Evolutionary conservation across 1,140 invertebrate species (phyloP), one percentile per base, ranked within the genome.

Genomic region (Cryptotermes secundus): DNA sequence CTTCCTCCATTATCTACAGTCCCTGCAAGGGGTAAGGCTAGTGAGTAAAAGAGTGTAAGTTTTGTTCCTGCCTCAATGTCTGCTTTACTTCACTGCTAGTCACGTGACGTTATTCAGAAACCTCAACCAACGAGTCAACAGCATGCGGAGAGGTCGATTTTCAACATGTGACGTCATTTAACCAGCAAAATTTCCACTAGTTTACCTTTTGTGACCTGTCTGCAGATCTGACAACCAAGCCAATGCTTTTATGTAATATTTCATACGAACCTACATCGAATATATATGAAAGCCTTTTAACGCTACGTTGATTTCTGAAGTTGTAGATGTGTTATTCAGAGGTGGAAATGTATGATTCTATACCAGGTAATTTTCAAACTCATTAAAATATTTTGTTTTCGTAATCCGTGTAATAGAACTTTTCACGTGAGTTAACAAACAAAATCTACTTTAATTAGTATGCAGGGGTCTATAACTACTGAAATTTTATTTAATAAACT

Each of bases 151-250:
- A 72, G 59, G 59, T 72, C 59, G 59, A 72, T 72, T 72, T 72
- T 72, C 59, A 72, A 72, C 59, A 3, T 72, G 59, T n/a, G 59
- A 72, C 59, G 59, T 72, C 59, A 72, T 72, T n/a, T 72, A 31
- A 4, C 59, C 59, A 31, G 19, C 26, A 26, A 72, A 72, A 72
- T 72, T 31, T 31, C 59, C 59, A 9, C 26, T n/a, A 72, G 19
- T 72, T 72, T 14, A 26, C 31, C 59, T 72, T 72, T 72, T 72
- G 26, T 31, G 12, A 7, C 4, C 59, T 72, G 59, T 3, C 19
- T 72, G 4, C 7, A 9, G n/a, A 26, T 72, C 9, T 72, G 59
- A 31, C 59, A 72, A 72, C 9, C 0, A 22, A 49, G 45, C 14
- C 45, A 22, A 14, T n/a, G 59, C n/a, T 72, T 72, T 9, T 7